These are phyloP conservation scores for Reinhardtius hippoglossoides DNA, from an alignment of 2,113 vertebrate species.

Conservation along the genomic window DNA sequence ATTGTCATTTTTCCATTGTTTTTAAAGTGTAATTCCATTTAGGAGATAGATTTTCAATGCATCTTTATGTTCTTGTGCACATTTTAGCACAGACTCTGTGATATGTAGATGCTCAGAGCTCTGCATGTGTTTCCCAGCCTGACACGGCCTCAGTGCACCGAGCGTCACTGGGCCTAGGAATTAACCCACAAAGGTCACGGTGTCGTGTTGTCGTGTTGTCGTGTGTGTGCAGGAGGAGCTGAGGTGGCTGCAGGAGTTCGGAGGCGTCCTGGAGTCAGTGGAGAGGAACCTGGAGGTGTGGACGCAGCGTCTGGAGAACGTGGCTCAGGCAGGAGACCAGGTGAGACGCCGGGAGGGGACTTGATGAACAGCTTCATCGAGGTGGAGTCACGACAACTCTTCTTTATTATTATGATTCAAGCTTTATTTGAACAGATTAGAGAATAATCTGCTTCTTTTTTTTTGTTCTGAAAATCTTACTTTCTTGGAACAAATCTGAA, in stretches of 20 bases:
- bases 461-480: no score
- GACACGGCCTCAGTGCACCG: no score
- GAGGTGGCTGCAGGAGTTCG: constrained; percentile 84
- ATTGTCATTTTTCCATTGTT: not conserved
- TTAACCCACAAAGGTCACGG: not conserved
- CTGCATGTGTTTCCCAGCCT: no score
- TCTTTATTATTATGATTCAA: no score
- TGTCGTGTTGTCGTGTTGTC: constrained; percentile 1
- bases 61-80: not conserved
- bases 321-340: constrained; percentile 67
- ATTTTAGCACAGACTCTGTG: not conserved
- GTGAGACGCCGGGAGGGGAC: constrained; percentile 33
- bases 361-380: not conserved
- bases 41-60: not conserved
- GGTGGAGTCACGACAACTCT: no score
- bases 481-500: no score
- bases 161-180: constrained; percentile 42
- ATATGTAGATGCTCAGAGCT: not conserved
- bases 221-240: constrained; percentile 74
- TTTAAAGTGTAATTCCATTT: not conserved
- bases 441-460: no score
- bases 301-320: constrained; percentile 71
- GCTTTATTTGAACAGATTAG: no score
- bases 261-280: constrained; percentile 76
- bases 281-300: constrained; percentile 82